Percentiles rank a stretch among this genome's conserved stretches.
Conservation (phyloP, 2,113 vertebrate species). For the Gymnogyps californianus region DNA sequence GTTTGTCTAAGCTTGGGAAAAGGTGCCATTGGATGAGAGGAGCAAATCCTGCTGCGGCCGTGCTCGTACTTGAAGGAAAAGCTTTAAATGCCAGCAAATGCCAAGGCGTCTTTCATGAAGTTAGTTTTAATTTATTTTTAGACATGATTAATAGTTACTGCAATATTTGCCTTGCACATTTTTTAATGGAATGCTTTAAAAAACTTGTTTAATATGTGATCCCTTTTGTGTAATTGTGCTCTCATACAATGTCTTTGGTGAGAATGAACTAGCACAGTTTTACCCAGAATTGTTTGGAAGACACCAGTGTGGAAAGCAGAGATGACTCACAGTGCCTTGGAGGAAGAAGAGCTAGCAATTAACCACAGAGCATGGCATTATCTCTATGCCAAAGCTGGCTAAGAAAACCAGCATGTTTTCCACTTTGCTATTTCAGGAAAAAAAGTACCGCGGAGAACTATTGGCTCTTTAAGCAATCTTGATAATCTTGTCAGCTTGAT, state of each 20-base stretch:
- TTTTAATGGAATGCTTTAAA: conserved; percentile 12
- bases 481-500: neutral
- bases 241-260: neutral
- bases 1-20: conserved; percentile 33
- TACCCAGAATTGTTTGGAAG: conserved; percentile 58
- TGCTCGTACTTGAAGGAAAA: conserved; percentile 53
- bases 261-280: conserved; percentile 56
- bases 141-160: conserved; percentile 25
- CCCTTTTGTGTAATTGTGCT: neutral
- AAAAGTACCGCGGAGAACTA: neutral
- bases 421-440: neutral
- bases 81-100: neutral
- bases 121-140: conserved; percentile 56
- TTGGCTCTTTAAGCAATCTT: neutral
- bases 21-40: conserved; percentile 22
- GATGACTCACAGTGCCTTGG: conserved; percentile 58
- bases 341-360: conserved; percentile 40
- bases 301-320: conserved; percentile 45
- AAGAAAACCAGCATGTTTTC: conserved; percentile 12
- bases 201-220: conserved; percentile 12
- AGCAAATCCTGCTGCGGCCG: conserved; percentile 45
- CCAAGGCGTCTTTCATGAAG: conserved; percentile 10
- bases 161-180: conserved; percentile 39
- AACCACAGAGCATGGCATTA: conserved; percentile 36
- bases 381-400: conserved; percentile 25